These are phyloP conservation scores for Callospermophilus lateralis DNA, from an alignment of 2,113 vertebrate genomes.

Conservation along the genomic window DNA sequence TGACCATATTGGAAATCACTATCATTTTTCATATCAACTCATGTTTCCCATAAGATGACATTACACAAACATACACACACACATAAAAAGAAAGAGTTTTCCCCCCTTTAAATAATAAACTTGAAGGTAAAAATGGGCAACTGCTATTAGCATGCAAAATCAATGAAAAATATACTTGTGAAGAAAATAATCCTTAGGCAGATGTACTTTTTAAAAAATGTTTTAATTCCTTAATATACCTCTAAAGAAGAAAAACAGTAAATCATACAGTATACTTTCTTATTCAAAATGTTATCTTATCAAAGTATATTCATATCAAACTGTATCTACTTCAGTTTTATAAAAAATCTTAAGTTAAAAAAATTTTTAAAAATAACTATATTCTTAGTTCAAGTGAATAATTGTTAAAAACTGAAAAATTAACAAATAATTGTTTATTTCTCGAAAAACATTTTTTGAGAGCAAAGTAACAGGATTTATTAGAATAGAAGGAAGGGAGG, in stretches of 20 bases:
- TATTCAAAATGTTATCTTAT: neutral
- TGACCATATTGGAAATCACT: neutral
- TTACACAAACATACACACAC: neutral
- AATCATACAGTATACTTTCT: slow-evolving; percentile 42
- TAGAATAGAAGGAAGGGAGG: no score
- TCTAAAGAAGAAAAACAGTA: slow-evolving; percentile 61
- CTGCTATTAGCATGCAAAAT: neutral
- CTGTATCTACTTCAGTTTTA: neutral
- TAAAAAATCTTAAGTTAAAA: neutral
- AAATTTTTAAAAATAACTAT: slow-evolving; percentile 21
- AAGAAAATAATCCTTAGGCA: slow-evolving; percentile 48
- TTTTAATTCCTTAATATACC: slow-evolving; percentile 66
- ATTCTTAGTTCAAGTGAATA: neutral
- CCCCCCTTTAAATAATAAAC: neutral
- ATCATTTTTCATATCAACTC: slow-evolving; percentile 21
- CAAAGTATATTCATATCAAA: neutral
- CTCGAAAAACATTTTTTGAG: neutral
- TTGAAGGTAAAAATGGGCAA: neutral
- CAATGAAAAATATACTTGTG: slow-evolving; percentile 11
- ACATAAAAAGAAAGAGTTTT: neutral
- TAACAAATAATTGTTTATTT: neutral
- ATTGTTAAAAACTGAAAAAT: neutral
- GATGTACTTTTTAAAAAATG: slow-evolving; percentile 43
- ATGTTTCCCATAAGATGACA: slow-evolving; percentile 23
- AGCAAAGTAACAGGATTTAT: no score